Base-by-base conservation (phyloP, 2,888 invertebrate species). In the Leuctra nigra region DNA sequence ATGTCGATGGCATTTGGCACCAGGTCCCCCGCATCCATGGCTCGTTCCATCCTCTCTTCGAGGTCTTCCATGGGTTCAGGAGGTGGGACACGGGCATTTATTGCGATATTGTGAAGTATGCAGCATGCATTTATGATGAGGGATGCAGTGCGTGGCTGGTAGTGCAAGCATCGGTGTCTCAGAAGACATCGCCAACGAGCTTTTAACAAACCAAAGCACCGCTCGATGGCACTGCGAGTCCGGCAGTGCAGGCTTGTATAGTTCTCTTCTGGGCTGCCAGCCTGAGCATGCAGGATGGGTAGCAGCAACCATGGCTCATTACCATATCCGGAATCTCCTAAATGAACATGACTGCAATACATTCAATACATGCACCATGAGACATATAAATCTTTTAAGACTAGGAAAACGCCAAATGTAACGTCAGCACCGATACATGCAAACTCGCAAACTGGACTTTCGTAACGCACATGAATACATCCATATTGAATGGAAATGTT, bases 251-350 rank as follows among this genome's bases (percentile, higher is more conserved):
- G 4, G 9, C 16, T 11, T 1, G 54, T 59, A 33, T 56, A 59
- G 13, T 48, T 2, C 16, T 41, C 38, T 24, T 59, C 59, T 36
- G 56, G 53, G 4, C 46, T 25, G 1, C 53, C 56, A 46, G 24
- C 44, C 11, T 23, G 38, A 9, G 56, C 59, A 39, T 53, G 46
- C 11, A 46, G 53, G 1, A 59, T 46, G 22, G 59, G 56, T 16
- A 53, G 24, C n/a, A 56, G 36, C 22, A 56, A 39, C 59, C 56
- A 56, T 47, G 59, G 59, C 22, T 55, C 56, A 36, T 47, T 46
- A 13, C 47, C 48, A 53, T 59, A 56, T 1, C 59, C 56, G 16
- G 56, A 56, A 20, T 59, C 59, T 14, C 53, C 56, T 46, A 20
- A 20, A 41, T 38, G 14, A 25, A 22, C 3, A 24, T 29, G 29